Evolutionary conservation across 2,888 invertebrate species (phyloP).

Genomic region (Sycophila texana): DNA sequence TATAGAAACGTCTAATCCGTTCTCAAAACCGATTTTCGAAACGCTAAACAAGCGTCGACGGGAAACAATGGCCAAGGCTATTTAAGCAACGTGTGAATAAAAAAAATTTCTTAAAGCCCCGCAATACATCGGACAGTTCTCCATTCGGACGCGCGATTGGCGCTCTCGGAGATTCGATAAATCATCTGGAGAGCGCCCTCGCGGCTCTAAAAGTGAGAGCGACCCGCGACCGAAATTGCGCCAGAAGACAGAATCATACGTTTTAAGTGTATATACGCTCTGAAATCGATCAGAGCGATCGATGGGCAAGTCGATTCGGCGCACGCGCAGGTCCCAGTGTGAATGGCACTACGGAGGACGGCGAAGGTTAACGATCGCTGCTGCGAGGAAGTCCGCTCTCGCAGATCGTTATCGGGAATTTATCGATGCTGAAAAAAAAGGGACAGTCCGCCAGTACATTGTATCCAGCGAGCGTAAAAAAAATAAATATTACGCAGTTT

Average conservation of each 20-base stretch:
- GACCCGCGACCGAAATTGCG: conserved; percentile 9
- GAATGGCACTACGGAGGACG: conserved; percentile 37
- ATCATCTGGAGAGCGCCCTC: neutral
- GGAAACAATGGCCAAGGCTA: neutral
- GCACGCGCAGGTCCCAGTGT: neutral
- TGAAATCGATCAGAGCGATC: conserved; percentile 33
- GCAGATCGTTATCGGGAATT: too few relatives aligned
- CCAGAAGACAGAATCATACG: conserved; percentile 17
- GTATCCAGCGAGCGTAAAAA: too few relatives aligned
- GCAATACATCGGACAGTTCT: neutral
- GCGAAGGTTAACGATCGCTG: conserved; percentile 45
- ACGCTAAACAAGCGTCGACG: too few relatives aligned
- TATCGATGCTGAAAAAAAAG: too few relatives aligned
- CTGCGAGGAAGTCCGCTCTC: neutral
- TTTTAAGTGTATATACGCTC: neutral
- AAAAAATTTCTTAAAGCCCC: neutral
- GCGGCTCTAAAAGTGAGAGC: conserved; percentile 34
- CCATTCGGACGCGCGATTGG: neutral
- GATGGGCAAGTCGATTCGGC: neutral
- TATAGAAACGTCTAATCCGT: too few relatives aligned
- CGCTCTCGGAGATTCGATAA: neutral
- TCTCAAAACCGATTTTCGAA: too few relatives aligned
- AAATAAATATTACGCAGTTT: neutral
- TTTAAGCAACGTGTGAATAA: neutral
- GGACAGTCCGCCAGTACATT: too few relatives aligned